phyloP scores from a whole-genome alignment of 2,797 vertebrate genomes.

The Syngnathus acus region DNA sequence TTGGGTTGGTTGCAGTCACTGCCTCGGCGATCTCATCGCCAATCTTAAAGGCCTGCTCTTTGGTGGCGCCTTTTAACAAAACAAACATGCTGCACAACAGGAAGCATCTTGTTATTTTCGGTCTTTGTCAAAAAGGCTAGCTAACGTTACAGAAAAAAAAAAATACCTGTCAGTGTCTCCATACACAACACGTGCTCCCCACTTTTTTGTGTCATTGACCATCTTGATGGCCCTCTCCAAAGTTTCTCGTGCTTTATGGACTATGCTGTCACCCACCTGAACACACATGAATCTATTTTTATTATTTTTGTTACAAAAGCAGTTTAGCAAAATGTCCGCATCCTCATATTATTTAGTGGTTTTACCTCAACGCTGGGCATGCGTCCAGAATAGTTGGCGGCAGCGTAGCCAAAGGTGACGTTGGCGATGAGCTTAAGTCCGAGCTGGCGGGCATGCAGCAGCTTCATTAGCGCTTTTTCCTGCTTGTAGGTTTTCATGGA shows the following conservation, averaged over 20 bases:
- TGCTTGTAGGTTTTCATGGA: conserved; percentile 86
- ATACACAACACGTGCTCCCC: conserved; percentile 92
- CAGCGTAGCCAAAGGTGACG: conserved; percentile 90
- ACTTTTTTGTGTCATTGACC: conserved; percentile 95
- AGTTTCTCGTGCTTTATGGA: conserved; percentile 97
- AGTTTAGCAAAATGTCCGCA: neutral
- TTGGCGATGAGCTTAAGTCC: conserved; percentile 96
- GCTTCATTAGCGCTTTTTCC: conserved; percentile 81
- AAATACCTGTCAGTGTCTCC: conserved; percentile 86
- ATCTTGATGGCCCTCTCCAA: conserved; percentile 93
- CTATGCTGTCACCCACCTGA: conserved; percentile 92
- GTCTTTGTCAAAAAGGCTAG: neutral
- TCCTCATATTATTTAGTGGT: neutral
- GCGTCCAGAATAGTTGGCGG: conserved; percentile 90
- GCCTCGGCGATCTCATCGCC: conserved; percentile 96
- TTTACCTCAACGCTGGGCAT: conserved; percentile 90
- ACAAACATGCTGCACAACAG: conserved; percentile 84
- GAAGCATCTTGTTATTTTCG: neutral
- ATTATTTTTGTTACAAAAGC: neutral
- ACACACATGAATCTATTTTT: too few species aligned
- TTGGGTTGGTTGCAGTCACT: conserved; percentile 93
- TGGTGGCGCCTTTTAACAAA: conserved; percentile 92
- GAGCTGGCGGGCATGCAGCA: conserved; percentile 91
- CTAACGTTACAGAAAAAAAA: neutral
- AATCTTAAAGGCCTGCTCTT: conserved; percentile 96